Evolutionary conservation across 2,797 vertebrate genomes (phyloP).

Genomic region (Echeneis naucrates): DNA sequence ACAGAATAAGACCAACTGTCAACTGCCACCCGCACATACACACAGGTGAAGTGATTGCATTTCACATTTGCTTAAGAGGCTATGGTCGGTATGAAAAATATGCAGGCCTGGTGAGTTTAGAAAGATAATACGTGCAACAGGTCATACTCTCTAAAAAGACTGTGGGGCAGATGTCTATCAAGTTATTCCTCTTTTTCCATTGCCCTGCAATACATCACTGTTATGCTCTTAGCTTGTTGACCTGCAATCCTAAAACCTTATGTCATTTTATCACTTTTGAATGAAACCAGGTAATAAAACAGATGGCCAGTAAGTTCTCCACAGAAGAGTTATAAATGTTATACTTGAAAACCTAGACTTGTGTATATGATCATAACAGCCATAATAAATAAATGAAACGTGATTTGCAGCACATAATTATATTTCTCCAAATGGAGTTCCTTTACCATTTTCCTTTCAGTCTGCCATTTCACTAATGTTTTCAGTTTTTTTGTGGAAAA

Average conservation of each 20-base stretch:
- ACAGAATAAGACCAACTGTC: not conserved
- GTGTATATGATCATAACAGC: slow-evolving; percentile 32
- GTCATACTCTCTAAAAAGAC: not conserved
- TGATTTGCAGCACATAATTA: slow-evolving; percentile 34
- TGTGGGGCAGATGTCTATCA: not conserved
- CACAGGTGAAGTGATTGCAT: slow-evolving; percentile 2
- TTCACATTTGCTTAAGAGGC: not conserved
- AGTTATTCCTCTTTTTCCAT: not conserved
- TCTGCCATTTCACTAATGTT: slow-evolving; percentile 9
- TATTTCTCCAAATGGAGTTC: slow-evolving; percentile 33
- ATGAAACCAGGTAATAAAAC: not conserved
- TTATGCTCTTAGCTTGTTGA: not conserved
- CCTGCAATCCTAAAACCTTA: not conserved
- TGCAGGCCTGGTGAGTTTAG: slow-evolving; percentile 3
- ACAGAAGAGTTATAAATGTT: not conserved
- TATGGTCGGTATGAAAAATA: not conserved
- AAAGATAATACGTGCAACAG: slow-evolving; percentile 26
- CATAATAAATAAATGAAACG: slow-evolving; percentile 33
- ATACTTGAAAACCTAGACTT: slow-evolving; percentile 22
- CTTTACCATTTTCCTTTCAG: slow-evolving; percentile 2
- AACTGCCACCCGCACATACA: not conserved
- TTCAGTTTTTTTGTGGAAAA: not conserved
- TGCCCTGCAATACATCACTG: not conserved
- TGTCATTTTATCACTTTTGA: not conserved
- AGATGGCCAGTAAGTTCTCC: not conserved